Evolutionary conservation across 35 echinoderm and acorn worm genomes (phyloP), one percentile per base, ranked within the genome.

Genomic region (Patiria miniata): DNA sequence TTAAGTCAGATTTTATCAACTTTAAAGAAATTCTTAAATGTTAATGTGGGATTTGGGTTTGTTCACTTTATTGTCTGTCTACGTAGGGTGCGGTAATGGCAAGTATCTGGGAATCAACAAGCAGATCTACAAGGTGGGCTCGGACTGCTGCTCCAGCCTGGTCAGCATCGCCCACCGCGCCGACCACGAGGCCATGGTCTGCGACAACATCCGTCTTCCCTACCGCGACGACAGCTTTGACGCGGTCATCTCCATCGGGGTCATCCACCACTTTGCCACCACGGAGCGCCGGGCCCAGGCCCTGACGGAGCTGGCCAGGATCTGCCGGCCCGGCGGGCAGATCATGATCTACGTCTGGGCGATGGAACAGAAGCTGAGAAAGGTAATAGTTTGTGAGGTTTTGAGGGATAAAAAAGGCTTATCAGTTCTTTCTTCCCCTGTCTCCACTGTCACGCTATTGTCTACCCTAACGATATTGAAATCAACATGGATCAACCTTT

Each of bases 311-410:
- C 83, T 99, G 10, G 96, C 96, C 12, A 91, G 96, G 65, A 99
- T 99, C 39, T 95, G 89, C 32, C 89, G 96, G n/a, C 96, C 96
- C 50, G 96, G 96, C 16, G 95, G 96, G 2, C 93, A 88, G 39
- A 40, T 99, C 39, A 99, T 99, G 96, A 88, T 99, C 29, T 99
- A 94, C 61, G 96, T 99, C 2, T 99, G 96, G 96, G 96, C 96
- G 16, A 80, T 99, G 86, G 96, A 99, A 86, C 96, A 99, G 51
- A 99, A 94, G 60, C 93, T 94, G 6, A 89, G 96, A 89, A 94
- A 99, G 93, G 96, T 99, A 79, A 8, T 17, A 56, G 16, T 69
- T 51, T n/a, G 44, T 21, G 2, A 81, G 39, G 9, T 7, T 8
- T 81, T 81, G 40, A n/a, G 5, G 42, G 12, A 47, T 47, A 47